Evolutionary conservation across 1,140 invertebrate species (phyloP), one percentile per base, ranked within the genome.

Genomic region (Euura saliciscinereae): DNA sequence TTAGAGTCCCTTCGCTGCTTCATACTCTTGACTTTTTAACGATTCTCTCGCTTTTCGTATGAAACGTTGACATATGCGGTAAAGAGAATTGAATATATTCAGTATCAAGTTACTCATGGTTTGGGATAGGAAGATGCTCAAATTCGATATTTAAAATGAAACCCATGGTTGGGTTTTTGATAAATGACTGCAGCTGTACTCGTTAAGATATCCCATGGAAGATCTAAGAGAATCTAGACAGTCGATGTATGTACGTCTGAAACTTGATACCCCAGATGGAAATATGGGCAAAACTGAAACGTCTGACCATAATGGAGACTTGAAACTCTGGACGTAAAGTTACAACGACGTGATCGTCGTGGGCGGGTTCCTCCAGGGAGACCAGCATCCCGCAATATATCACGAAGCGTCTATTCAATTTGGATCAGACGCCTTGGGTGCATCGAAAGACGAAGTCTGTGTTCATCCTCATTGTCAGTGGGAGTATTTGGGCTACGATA

Each of bases 341-440:
- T 72, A 43, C 43, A 71, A 69, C 64, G 74, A 28, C 43, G 43
- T 67, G 43, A 67, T 75, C 73, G 75, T 77, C 68, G 77, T 77
- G 72, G 77, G 77, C 76, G 75, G 74, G 66, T 73, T 72, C 70
- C 75, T 78, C 72, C 13, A 64, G 44, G 43, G 65, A 43, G 66
- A 45, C 28, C 45, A 74, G 68, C 42, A 68, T 73, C 71, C 70
- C 68, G 66, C 51, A 71, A 45, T 75, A 71, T 64, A 68, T 77
- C 75, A 66, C 75, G 44, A 75, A 74, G 71, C 42, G 75, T 71
- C 77, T 75, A 76, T 78, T 78, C 77, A 76, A 78, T 78, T 78
- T 78, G 76, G 77, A 78, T 78, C 74, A 77, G 72, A 59, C 51
- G 51, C 51, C 51, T 4, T 59, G 6, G 51, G 51, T 59, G 51